phyloP scores from a whole-genome alignment of 2,888 invertebrate genomes.

The Tetropium fuscum region DNA sequence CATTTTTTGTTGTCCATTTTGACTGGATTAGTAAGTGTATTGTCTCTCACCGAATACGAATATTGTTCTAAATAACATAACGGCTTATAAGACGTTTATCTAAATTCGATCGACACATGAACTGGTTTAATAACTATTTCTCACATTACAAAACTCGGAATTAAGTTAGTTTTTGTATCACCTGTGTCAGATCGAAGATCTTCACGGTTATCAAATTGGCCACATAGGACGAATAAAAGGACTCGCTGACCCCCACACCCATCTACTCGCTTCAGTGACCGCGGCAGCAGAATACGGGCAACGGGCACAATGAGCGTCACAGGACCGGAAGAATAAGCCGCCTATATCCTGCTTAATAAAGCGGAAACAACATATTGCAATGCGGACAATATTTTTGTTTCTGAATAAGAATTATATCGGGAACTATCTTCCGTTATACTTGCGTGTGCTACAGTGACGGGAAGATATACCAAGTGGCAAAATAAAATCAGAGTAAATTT shows the following conservation, averaged over 20 bases:
- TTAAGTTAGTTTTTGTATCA: constrained; percentile 45
- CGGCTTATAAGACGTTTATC: constrained; percentile 35
- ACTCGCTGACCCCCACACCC: constrained; percentile 16
- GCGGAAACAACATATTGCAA: constrained; percentile 63
- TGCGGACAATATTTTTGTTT: constrained; percentile 44
- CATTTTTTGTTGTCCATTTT: no score
- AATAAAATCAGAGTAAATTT: no score
- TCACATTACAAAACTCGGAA: constrained; percentile 51
- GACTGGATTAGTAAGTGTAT: no score
- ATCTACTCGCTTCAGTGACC: constrained; percentile 26
- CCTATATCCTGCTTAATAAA: constrained; percentile 64
- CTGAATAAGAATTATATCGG: constrained; percentile 42
- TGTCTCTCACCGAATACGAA: no score
- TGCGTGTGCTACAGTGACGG: constrained; percentile 24
- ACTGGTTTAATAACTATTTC: constrained; percentile 53
- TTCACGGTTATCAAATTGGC: constrained; percentile 40
- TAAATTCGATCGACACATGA: constrained; percentile 52
- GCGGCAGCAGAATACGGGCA: constrained; percentile 29
- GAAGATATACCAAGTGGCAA: no score
- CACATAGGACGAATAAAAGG: constrained; percentile 18
- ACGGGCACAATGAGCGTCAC: constrained; percentile 26
- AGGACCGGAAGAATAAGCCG: constrained; percentile 60
- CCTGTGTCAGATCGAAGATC: constrained; percentile 49
- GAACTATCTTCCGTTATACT: constrained; percentile 31
- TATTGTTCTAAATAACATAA: constrained; percentile 5